A percentile compares a stretch with the other conserved stretches of the same genome.
These are phyloP conservation scores for Cassiopea andromeda DNA, from an alignment of 30 jellyfish, hydroid and myxozoan species.

Conservation along the genomic window DNA sequence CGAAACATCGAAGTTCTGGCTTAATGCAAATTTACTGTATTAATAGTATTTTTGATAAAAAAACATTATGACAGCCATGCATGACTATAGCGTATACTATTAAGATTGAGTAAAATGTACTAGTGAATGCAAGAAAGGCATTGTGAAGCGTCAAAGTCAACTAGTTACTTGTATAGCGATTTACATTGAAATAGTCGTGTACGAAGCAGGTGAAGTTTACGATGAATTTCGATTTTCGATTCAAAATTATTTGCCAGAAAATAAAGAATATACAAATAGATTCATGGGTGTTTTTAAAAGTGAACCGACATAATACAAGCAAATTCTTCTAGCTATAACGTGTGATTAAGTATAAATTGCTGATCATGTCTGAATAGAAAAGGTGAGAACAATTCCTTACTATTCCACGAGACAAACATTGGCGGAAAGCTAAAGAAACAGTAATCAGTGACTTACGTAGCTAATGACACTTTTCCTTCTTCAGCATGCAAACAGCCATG, in stretches of 20 bases:
- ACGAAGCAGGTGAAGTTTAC: conserved; percentile 9
- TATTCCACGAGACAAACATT: background rate
- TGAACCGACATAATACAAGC: background rate
- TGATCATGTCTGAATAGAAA: background rate
- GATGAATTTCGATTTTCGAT: background rate
- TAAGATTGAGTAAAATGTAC: too few species aligned
- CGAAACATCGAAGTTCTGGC: too few species aligned
- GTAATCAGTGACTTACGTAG: conserved; percentile 29
- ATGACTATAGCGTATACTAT: background rate
- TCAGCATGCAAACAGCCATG: conserved; percentile 25
- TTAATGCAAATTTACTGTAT: too few species aligned
- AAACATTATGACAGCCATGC: background rate
- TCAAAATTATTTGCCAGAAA: background rate
- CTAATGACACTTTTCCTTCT: conserved; percentile 50
- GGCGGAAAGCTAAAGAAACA: background rate
- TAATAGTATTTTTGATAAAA: too few species aligned
- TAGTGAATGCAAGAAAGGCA: background rate
- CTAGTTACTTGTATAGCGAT: background rate
- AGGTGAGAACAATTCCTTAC: background rate
- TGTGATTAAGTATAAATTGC: too few species aligned
- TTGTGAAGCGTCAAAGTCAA: background rate
- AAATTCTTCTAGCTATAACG: background rate
- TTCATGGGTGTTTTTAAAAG: background rate
- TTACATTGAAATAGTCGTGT: background rate
- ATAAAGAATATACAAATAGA: background rate